A percentile compares a stretch with the other conserved stretches of the same genome.
Conservation (phyloP, 1,140 invertebrate species). For the Venturia canescens region DNA sequence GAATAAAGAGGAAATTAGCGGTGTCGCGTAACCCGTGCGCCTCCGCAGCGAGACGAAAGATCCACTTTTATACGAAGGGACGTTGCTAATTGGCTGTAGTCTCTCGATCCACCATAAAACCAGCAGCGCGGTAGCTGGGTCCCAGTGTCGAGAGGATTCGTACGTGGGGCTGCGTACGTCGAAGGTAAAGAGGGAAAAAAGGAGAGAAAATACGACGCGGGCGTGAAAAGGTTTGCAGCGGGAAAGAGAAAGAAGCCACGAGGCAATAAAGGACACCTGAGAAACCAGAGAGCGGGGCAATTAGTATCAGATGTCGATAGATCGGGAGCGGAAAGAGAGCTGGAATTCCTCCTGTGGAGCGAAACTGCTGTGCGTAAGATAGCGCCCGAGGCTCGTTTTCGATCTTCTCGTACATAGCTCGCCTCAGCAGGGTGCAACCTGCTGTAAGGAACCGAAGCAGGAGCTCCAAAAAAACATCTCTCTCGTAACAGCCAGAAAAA, state of each 20-base stretch:
- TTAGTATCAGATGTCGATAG: slow-evolving; percentile 76
- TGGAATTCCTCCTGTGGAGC: slow-evolving; percentile 47
- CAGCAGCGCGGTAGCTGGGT: slow-evolving; percentile 16
- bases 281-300: slow-evolving; percentile 63
- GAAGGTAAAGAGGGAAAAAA: slow-evolving; percentile 2
- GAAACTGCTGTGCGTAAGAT: slow-evolving; percentile 58
- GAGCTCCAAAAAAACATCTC: background rate
- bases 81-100: slow-evolving; percentile 37
- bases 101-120: slow-evolving; percentile 20
- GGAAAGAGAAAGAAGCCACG: slow-evolving; percentile 46
- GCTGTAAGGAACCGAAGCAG: slow-evolving; percentile 56
- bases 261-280: slow-evolving; percentile 65
- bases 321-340: slow-evolving; percentile 47
- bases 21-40: slow-evolving; percentile 36
- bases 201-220: slow-evolving; percentile 17
- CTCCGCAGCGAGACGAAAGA: background rate
- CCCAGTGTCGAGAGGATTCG: background rate
- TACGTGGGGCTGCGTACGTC: background rate
- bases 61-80: slow-evolving; percentile 24
- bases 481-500: slow-evolving; percentile 64
- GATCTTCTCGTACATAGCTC: slow-evolving; percentile 22
- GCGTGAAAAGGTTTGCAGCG: slow-evolving; percentile 48
- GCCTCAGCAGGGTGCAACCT: slow-evolving; percentile 70
- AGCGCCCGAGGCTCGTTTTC: slow-evolving; percentile 55
- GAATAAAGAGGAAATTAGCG: slow-evolving; percentile 37